phyloP scores from a whole-genome alignment of 1,140 invertebrate species.

The Drosophila cardini region DNA sequence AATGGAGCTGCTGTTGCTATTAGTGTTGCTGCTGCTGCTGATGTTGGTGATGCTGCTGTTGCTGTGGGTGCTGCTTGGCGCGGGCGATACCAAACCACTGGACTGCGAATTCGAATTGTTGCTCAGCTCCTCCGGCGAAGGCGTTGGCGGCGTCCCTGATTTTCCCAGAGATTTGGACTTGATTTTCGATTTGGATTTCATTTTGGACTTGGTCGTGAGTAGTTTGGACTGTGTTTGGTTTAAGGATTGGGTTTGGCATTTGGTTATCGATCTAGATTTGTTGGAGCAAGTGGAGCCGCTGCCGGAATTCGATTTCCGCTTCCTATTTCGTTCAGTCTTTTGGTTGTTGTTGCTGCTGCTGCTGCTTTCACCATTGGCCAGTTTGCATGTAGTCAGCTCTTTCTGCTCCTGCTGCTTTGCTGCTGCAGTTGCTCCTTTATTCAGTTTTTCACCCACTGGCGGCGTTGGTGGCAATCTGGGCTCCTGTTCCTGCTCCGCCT shows the following conservation, averaged over 20 bases:
- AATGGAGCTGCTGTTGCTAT: constrained; percentile 40
- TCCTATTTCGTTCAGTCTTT: background rate
- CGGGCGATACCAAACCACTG: constrained; percentile 31
- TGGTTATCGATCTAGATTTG: constrained; percentile 18
- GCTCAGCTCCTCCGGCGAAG: constrained; percentile 43
- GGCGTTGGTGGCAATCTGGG: background rate
- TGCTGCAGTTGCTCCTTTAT: background rate
- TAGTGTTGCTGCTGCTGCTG: constrained; percentile 20
- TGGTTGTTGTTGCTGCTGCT: constrained; percentile 2
- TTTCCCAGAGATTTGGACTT: background rate
- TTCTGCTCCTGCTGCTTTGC: background rate
- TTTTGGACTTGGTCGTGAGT: background rate
- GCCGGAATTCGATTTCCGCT: background rate
- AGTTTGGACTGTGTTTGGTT: background rate
- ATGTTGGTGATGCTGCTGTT: constrained; percentile 31
- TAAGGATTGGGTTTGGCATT: background rate
- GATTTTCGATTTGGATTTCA: constrained; percentile 11
- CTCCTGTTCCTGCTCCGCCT: background rate
- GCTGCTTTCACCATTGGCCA: constrained; percentile 13
- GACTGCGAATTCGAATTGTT: constrained; percentile 8
- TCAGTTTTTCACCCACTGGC: background rate
- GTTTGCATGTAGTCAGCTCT: background rate
- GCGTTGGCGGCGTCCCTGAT: background rate
- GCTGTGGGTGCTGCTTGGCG: constrained; percentile 35
- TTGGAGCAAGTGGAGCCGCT: constrained; percentile 1